Conservation (phyloP, 2,797 vertebrate genomes). For the Vireo griseus region DNA sequence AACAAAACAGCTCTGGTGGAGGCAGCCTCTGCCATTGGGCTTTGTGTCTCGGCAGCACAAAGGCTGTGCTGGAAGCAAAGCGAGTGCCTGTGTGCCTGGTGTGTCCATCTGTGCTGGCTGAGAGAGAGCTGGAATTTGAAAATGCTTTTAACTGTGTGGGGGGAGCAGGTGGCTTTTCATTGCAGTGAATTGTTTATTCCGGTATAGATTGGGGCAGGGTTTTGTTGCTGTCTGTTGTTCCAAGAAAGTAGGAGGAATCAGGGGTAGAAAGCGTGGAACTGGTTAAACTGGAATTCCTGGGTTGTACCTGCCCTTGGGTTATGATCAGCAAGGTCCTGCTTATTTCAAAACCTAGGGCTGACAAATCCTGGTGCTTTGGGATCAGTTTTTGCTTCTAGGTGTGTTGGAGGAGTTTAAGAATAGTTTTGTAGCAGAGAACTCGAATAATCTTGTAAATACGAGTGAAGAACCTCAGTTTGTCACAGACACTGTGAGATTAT, state of each 20-base stretch:
- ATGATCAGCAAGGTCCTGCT: background rate
- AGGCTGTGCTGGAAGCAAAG: background rate
- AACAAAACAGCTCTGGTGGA: background rate
- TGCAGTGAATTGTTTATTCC: background rate
- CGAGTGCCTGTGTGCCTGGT: background rate
- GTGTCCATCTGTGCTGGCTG: background rate
- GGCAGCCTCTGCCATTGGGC: background rate
- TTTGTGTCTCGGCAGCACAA: background rate
- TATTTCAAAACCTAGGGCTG: background rate
- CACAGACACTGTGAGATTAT: background rate
- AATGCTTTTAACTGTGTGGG: background rate
- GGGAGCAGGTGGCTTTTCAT: conserved; percentile 21
- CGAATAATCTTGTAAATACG: background rate
- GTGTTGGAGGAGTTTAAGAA: background rate
- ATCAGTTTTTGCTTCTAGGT: background rate
- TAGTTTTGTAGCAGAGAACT: background rate
- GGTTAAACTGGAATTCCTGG: conserved; percentile 36
- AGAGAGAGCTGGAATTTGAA: background rate
- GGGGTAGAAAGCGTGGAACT: background rate
- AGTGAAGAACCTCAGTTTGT: background rate
- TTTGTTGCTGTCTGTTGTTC: background rate
- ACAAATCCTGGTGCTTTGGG: background rate
- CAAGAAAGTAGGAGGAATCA: background rate
- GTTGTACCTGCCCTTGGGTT: background rate
- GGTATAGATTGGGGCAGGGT: background rate